A percentile compares a stretch with the other conserved stretches of the same genome.
Evolutionary conservation across 1,140 invertebrate genomes (phyloP).

Genomic region (Meloidogyne floridensis): DNA sequence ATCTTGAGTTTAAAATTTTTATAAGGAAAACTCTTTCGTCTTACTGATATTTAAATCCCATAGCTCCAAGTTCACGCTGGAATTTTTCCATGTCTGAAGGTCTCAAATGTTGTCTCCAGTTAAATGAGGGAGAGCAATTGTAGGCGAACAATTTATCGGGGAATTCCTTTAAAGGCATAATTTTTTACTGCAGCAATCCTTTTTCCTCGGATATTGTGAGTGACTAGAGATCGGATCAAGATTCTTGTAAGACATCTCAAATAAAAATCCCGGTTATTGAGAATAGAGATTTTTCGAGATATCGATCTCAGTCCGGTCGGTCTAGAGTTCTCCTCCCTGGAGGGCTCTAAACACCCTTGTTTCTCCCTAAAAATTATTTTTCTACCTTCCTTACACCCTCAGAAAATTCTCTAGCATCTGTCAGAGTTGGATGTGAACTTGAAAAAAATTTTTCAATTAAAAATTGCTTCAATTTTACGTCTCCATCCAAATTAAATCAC

Average conservation of each 20-base stretch:
- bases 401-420: slow-evolving; percentile 66
- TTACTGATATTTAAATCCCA: slow-evolving; percentile 67
- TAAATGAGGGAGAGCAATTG: slow-evolving; percentile 67
- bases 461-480: slow-evolving; percentile 43
- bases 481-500: slow-evolving; percentile 68
- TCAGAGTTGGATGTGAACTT: slow-evolving; percentile 53
- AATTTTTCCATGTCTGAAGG: slow-evolving; percentile 66
- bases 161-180: slow-evolving; percentile 41
- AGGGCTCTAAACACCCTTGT: too few relatives aligned
- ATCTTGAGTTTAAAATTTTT: slow-evolving; percentile 22
- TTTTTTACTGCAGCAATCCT: not conserved
- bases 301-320: too few relatives aligned
- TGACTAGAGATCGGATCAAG: too few relatives aligned
- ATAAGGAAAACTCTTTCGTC: not conserved
- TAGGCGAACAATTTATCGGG: slow-evolving; percentile 67
- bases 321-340: too few relatives aligned
- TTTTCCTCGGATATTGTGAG: too few relatives aligned
- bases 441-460: not conserved
- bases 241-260: too few relatives aligned
- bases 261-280: too few relatives aligned
- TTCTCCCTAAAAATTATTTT: not conserved
- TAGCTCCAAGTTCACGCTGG: slow-evolving; percentile 66
- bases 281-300: too few relatives aligned
- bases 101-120: slow-evolving; percentile 66
- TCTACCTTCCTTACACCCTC: slow-evolving; percentile 63